These are phyloP conservation scores for Semicossyphus pulcher DNA, from an alignment of 2,113 vertebrate genomes.

Conservation along the genomic window DNA sequence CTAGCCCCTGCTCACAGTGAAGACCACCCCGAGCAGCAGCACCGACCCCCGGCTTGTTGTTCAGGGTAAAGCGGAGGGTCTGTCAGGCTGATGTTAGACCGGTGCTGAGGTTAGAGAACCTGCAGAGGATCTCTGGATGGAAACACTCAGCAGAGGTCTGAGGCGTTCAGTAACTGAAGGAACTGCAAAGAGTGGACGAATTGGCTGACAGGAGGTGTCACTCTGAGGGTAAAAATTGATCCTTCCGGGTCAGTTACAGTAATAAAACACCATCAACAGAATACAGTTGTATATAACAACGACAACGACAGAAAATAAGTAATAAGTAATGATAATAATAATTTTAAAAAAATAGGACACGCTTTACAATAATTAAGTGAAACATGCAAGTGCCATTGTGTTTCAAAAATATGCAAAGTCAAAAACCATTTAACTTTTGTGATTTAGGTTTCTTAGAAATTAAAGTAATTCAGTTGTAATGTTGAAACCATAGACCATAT, in stretches of 20 bases:
- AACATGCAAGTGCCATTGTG: no score
- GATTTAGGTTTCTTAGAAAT: no score
- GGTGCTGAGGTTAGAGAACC: not conserved
- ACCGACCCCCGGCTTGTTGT: not conserved
- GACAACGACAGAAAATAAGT: no score
- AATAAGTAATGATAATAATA: no score
- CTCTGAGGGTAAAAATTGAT: not conserved
- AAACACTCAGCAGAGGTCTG: constrained; percentile 4
- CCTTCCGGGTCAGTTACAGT: not conserved
- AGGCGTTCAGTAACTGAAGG: constrained; percentile 28
- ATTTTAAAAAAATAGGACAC: no score
- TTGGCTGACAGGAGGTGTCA: constrained; percentile 11
- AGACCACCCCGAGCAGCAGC: not conserved
- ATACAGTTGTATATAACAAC: no score
- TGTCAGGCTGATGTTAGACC: not conserved
- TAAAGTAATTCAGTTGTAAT: no score
- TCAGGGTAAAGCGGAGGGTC: not conserved
- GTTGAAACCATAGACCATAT: no score
- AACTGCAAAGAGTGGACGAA: not conserved
- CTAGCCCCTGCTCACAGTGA: constrained; percentile 11
- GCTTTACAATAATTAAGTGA: no score
- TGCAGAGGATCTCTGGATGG: not conserved
- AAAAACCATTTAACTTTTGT: no score
- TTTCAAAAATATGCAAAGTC: no score
- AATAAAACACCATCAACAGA: no score